Conservation (phyloP, 2,888 invertebrate species). For the Cheiracanthium punctorium region DNA sequence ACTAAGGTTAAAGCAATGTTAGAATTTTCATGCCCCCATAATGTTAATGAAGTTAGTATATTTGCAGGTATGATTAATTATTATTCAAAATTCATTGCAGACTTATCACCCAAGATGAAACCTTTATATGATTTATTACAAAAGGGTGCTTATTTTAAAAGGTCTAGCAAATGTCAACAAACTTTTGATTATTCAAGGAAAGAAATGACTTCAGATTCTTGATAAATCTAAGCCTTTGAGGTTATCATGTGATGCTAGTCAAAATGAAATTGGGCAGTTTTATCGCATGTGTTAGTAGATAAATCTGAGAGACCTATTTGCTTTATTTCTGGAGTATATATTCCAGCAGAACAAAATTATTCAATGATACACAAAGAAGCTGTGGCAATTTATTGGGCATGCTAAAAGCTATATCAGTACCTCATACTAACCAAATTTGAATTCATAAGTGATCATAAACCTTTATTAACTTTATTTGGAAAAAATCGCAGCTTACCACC, state of each 20-base stretch:
- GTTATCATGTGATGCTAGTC: background rate
- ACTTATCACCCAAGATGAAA: constrained; percentile 3
- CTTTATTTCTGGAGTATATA: background rate
- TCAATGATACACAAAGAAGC: too few relatives aligned
- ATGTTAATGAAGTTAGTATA: background rate
- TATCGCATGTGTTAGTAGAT: too few relatives aligned
- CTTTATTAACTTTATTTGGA: background rate
- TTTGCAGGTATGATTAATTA: constrained; percentile 12
- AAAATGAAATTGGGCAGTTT: background rate
- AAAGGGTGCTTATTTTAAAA: too few relatives aligned
- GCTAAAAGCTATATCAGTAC: background rate
- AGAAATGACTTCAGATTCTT: too few relatives aligned
- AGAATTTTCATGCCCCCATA: too few relatives aligned
- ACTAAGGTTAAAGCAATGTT: too few relatives aligned
- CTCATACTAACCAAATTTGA: background rate
- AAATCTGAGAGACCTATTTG: background rate
- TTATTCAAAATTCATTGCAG: constrained; percentile 2
- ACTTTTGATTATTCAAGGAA: too few relatives aligned
- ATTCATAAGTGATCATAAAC: background rate
- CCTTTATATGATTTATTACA: constrained; percentile 17
- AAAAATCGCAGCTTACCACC: background rate
- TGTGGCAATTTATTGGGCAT: too few relatives aligned
- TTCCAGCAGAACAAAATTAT: too few relatives aligned
- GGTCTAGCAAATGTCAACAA: too few relatives aligned
- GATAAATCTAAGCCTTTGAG: too few relatives aligned